Conservation (phyloP, 2,113 vertebrate species). For the Spheniscus mendiculus region DNA sequence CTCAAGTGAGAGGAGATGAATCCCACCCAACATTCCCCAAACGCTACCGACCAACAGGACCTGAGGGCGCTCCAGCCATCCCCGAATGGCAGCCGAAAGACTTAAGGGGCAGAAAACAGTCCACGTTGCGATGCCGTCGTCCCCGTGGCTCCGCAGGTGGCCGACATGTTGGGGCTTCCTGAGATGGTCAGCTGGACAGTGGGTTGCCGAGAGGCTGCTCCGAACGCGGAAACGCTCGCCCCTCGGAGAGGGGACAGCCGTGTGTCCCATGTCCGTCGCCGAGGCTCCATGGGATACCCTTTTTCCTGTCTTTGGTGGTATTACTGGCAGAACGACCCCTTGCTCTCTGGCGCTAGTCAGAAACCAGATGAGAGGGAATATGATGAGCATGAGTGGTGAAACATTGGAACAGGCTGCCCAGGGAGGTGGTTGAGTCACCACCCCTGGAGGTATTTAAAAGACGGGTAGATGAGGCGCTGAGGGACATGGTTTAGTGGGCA, state of each 20-base stretch:
- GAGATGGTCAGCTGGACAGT: not conserved
- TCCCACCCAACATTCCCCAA: not conserved
- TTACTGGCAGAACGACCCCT: not conserved
- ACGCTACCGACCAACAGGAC: not conserved
- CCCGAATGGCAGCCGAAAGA: fast-evolving
- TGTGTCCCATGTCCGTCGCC: not conserved
- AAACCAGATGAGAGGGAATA: not conserved
- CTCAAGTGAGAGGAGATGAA: not conserved
- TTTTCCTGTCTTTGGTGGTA: conserved; percentile 12
- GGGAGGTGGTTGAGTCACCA: too few relatives aligned
- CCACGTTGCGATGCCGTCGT: fast-evolving
- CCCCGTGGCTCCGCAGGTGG: not conserved
- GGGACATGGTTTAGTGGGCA: too few relatives aligned
- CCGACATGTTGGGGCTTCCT: not conserved
- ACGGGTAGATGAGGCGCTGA: too few relatives aligned
- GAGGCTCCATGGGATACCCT: not conserved
- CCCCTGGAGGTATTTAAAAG: too few relatives aligned
- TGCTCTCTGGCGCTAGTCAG: not conserved
- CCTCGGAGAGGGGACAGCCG: not conserved
- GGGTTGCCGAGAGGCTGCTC: not conserved
- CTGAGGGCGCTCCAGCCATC: not conserved
- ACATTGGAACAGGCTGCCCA: too few relatives aligned
- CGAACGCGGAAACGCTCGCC: not conserved
- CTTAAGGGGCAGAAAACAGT: not conserved
- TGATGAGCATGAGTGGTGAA: not conserved